Percentiles rank a stretch among this genome's conserved stretches.
phyloP scores from a whole-genome alignment of 2,113 vertebrate genomes.

The Fukomys damarensis region DNA sequence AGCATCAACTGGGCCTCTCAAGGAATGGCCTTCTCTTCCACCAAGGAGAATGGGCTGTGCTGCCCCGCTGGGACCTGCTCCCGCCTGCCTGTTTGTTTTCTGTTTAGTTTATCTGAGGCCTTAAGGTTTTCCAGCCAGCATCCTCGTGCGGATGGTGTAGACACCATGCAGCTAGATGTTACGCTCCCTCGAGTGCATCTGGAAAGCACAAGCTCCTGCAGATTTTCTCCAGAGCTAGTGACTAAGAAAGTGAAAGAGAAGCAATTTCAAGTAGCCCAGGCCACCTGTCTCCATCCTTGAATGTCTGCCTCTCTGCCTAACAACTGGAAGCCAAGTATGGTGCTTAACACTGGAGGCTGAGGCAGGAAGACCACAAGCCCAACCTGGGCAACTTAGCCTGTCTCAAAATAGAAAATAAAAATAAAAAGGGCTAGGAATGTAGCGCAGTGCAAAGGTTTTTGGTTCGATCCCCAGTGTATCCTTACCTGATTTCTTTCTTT shows the following conservation, averaged over 20 bases:
- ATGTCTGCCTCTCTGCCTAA: too few species aligned
- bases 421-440: not conserved
- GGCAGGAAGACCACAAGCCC: not conserved
- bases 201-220: not conserved
- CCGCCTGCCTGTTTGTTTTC: not conserved
- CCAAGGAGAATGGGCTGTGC: too few species aligned
- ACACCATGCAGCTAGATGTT: not conserved
- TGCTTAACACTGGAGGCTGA: not conserved
- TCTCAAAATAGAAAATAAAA: not conserved
- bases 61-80: not conserved
- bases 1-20: too few species aligned
- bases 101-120: not conserved
- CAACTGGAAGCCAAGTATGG: not conserved
- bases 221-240: not conserved
- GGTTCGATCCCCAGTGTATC: not conserved
- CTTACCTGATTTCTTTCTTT: not conserved
- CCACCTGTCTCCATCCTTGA: too few species aligned
- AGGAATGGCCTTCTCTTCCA: too few species aligned
- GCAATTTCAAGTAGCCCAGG: not conserved
- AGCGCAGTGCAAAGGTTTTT: not conserved
- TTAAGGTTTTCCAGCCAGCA: not conserved
- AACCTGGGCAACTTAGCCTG: not conserved
- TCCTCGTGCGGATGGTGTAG: not conserved
- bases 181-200: not conserved
- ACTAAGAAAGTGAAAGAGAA: not conserved